Evolutionary conservation across 2,888 invertebrate species (phyloP).

Genomic region (Trisateles emortualis): DNA sequence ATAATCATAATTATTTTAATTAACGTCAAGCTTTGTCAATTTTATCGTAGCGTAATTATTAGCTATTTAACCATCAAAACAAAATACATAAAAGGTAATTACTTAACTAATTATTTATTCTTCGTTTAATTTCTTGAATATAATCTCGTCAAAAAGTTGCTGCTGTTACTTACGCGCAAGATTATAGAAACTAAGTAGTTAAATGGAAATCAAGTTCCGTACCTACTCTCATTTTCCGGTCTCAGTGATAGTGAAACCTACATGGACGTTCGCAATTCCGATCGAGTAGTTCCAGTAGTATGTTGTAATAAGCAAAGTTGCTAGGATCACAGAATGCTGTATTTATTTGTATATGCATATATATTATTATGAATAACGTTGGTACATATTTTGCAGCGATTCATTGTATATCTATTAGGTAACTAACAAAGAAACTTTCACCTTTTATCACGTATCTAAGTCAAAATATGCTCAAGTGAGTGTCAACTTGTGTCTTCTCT

Average conservation of each 20-base stretch:
- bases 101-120: too few relatives aligned
- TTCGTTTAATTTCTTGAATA: too few relatives aligned
- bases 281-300: not conserved
- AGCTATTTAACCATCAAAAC: too few relatives aligned
- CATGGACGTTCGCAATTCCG: conserved; percentile 2
- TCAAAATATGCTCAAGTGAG: too few relatives aligned
- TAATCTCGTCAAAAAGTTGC: too few relatives aligned
- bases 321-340: not conserved
- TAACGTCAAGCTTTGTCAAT: too few relatives aligned
- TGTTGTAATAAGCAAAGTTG: not conserved
- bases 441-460: conserved; percentile 14
- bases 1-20: too few relatives aligned
- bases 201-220: not conserved
- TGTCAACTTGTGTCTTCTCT: too few relatives aligned
- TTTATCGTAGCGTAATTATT: too few relatives aligned
- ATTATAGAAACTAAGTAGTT: too few relatives aligned
- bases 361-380: conserved; percentile 2
- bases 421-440: conserved; percentile 16
- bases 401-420: conserved; percentile 11
- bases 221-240: not conserved
- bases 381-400: conserved; percentile 5
- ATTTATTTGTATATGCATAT: not conserved
- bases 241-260: not conserved
- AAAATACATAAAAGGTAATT: too few relatives aligned
- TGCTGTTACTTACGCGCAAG: too few relatives aligned